Percentiles rank a stretch among this genome's conserved stretches.
Conservation (phyloP, 1,140 invertebrate genomes). For the Hyles vespertilio region DNA sequence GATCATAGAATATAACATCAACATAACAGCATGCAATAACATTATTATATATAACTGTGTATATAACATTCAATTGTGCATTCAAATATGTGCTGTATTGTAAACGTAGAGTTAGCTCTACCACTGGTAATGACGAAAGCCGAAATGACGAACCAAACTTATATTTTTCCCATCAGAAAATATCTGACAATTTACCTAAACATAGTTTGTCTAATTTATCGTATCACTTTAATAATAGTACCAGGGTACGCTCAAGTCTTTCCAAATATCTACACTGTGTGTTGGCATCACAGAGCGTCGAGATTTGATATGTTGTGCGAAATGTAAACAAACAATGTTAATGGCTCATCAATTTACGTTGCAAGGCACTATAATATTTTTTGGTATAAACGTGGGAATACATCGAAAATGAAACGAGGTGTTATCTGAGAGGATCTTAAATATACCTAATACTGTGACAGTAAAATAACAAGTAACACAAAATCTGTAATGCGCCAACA, state of each 20-base stretch:
- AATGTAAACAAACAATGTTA: no score
- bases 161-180: constrained; percentile 1
- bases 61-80: constrained; percentile 48
- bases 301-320: constrained; percentile 41
- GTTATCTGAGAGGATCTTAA: no score
- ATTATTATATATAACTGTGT: constrained; percentile 58
- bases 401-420: no score
- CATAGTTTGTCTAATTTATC: constrained; percentile 26
- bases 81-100: constrained; percentile 36
- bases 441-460: no score
- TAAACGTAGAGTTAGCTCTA: constrained; percentile 28
- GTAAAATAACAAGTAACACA: no score
- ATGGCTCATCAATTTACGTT: no score
- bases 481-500: no score
- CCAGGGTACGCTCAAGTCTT: constrained; percentile 46
- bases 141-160: neutral
- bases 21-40: constrained; percentile 70
- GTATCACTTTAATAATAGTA: constrained; percentile 38
- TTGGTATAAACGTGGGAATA: no score
- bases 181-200: constrained; percentile 10
- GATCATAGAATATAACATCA: constrained; percentile 56
- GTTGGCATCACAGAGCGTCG: constrained; percentile 36
- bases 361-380: no score
- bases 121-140: constrained; percentile 2
- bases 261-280: constrained; percentile 39